A percentile compares a stretch with the other conserved stretches of the same genome.
phyloP scores from a whole-genome alignment of 2,113 vertebrate genomes.

The Hippocampus mohnikei region DNA sequence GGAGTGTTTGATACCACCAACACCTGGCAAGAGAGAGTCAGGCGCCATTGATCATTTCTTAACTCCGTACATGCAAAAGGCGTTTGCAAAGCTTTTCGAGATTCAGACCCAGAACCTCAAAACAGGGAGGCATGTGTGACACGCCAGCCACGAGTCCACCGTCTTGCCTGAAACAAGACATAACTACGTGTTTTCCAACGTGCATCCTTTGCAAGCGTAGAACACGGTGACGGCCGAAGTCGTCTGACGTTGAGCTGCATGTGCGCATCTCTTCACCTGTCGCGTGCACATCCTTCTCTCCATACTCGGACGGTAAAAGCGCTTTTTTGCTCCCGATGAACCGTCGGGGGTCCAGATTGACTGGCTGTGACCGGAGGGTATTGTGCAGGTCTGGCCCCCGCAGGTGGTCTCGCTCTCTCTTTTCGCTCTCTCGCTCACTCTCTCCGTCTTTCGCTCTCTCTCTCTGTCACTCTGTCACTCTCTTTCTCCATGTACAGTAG shows the following conservation, averaged over 20 bases:
- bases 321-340: no score
- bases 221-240: no score
- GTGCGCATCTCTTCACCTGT: no score
- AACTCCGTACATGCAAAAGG: conserved; percentile 2
- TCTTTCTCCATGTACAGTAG: no score
- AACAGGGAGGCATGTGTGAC: no score
- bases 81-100: no score
- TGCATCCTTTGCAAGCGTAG: no score
- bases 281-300: no score
- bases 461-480: conserved; percentile 5
- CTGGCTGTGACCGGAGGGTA: conserved; percentile 37
- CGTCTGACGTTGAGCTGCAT: no score
- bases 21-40: neutral
- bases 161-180: neutral
- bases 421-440: neutral
- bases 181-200: no score
- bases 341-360: conserved; percentile 23
- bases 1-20: neutral
- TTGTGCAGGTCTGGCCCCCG: conserved; percentile 15
- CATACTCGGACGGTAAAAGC: no score
- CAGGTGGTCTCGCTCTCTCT: conserved; percentile 13
- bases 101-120: no score
- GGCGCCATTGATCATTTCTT: neutral
- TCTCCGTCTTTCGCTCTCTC: neutral
- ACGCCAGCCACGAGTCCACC: neutral